Conservation (phyloP, 2,888 invertebrate species). For the Dolomedes plantarius region DNA sequence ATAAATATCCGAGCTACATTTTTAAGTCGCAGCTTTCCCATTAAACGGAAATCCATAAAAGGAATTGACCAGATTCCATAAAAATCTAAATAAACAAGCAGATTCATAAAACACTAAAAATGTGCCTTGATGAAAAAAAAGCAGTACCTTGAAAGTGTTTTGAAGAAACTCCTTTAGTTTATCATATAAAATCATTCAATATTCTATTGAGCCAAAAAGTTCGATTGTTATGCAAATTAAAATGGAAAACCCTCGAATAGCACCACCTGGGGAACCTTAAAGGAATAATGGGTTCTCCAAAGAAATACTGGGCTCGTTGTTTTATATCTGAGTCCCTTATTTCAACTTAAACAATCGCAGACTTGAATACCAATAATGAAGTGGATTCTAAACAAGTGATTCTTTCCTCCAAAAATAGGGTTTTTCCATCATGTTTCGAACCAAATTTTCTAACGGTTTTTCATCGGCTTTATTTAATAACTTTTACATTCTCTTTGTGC, state of each 20-base stretch:
- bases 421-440: neutral
- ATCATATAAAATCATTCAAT: constrained; percentile 21
- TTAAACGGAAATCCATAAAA: no score
- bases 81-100: no score
- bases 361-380: constrained; percentile 12
- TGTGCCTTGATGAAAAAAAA: neutral
- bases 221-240: constrained; percentile 55
- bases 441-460: neutral
- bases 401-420: neutral
- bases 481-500: neutral
- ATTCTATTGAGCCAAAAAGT: constrained; percentile 8
- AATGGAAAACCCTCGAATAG: constrained; percentile 28
- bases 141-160: neutral
- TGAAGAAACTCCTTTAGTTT: neutral
- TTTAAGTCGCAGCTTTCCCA: no score
- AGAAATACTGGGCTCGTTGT: neutral
- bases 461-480: neutral
- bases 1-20: no score
- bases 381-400: constrained; percentile 1
- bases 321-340: neutral
- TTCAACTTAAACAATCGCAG: neutral
- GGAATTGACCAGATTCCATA: no score
- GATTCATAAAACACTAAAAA: neutral
- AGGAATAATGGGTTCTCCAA: neutral
- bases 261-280: constrained; percentile 45